Evolutionary conservation across 2,113 vertebrate species (phyloP), one percentile per base, ranked within the genome.

Genomic region (Callaeas wilsoni): DNA sequence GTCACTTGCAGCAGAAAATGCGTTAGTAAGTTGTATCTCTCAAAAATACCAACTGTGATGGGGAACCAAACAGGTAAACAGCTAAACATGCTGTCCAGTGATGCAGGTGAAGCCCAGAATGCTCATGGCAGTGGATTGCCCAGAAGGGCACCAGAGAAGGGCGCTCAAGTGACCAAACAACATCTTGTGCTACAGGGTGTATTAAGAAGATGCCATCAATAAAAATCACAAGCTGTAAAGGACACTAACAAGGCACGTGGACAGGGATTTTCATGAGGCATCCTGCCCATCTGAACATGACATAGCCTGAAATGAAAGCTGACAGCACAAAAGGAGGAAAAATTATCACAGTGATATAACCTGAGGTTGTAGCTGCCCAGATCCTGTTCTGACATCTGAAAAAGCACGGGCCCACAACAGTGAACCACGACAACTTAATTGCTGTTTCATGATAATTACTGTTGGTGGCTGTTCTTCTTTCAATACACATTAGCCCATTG

Each of bases 391-490:
- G 69, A 78, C 64, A 89, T 47, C 68, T 68, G 52, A 92, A 93
- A 84, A 96, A 87, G 56, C 84, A 71, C 30, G 89, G 84, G 77
- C 60, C 89, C 77, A 71, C 68, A 90, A 88, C 90, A 89, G 35
- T 9, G 16, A 93, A 94, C 56, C 80, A 63, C 52, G 83, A 87
- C 84, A 94, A 63, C 86, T 87, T 90, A 90, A 93, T 53, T 78
- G 89, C 47, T 41, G 21, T 44, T 70, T 71, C 56, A 32, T 87
- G 64, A 44, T 75, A 86, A 92, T 92, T 70, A 55, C 64, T 81
- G 39, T 41, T 0, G 2, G 76, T 67, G 56, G 27, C 25, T 77
- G 19, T 77, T 86, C 73, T 46, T 83, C 89, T 49, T 89, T 84
- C 73, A 49, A 12, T 12, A 33, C 23, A 14, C 33, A 47, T 42